These are phyloP conservation scores for Ericerus pela DNA, from an alignment of 1,140 invertebrate genomes.

Conservation along the genomic window DNA sequence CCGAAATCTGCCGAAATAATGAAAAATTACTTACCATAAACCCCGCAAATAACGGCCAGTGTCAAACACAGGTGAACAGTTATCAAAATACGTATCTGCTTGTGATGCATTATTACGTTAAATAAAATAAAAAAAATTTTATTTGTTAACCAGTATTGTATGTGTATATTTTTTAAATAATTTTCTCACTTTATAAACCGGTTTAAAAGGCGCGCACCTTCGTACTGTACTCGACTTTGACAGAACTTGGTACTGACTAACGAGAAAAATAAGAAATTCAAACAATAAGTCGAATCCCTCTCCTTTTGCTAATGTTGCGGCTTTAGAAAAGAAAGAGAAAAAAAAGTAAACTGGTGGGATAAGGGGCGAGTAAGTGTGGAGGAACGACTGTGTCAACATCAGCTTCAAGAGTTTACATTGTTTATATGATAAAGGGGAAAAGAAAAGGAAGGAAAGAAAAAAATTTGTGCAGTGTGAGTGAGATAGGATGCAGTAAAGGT, in stretches of 20 bases:
- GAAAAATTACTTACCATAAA: constrained; percentile 1
- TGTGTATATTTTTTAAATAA: too few relatives aligned
- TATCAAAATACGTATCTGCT: constrained; percentile 3
- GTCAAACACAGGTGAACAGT: constrained; percentile 3
- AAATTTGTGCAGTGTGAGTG: too few relatives aligned
- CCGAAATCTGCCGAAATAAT: background rate
- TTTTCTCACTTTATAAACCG: too few relatives aligned
- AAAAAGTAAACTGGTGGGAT: constrained; percentile 3
- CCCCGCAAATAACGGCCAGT: background rate
- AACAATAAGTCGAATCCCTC: constrained; percentile 9
- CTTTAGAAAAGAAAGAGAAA: background rate
- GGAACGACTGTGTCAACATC: background rate
- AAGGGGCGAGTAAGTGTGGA: constrained; percentile 1
- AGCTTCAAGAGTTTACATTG: constrained; percentile 1
- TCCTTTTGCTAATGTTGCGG: background rate
- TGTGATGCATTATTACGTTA: constrained; percentile 8
- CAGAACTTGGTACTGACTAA: constrained; percentile 5
- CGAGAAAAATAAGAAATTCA: constrained; percentile 5
- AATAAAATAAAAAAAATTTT: background rate
- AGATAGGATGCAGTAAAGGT: too few relatives aligned
- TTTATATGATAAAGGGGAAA: background rate
- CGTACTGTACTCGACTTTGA: constrained; percentile 3
- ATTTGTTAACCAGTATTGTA: too few relatives aligned
- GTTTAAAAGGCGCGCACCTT: constrained; percentile 9
- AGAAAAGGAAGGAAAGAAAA: background rate